Evolutionary conservation across 2,888 invertebrate species (phyloP), one percentile per base, ranked within the genome.

Genomic region (Zele albiditarsus): DNA sequence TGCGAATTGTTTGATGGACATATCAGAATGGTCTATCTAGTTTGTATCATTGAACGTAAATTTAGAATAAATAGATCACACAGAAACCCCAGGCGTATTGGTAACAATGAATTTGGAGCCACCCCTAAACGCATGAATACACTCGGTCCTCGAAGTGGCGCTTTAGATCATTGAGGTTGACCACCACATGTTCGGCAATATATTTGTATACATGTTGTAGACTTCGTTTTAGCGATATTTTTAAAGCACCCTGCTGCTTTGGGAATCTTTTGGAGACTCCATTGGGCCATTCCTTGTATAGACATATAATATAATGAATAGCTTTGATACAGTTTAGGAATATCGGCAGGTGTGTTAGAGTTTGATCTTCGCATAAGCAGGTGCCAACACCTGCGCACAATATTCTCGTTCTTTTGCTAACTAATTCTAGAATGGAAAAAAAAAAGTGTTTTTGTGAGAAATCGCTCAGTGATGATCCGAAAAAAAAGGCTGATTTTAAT

Each of bases 371-470:
- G 14, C 72, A 60, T 25, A 31, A 49, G 72, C 78, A 78, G 76
- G 76, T 78, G 71, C 27, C 31, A 71, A 60, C 73, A 75, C 77
- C 77, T 77, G 75, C 20, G 14, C n/a, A n/a, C 46, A 53, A 8
- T 20, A 63, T 63, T 38, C n/a, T 63, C 3, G n/a, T 63, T 10
- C 6, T 53, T 20, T 53, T 23, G 53, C 20, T 20, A 20, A 20
- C 20, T 4, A 53, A 53, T 53, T 53, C 20, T 53, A n/a, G 20
- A 1, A n/a, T n/a, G n/a, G n/a, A n/a, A n/a, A n/a, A n/a, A n/a
- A n/a, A 23, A n/a, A 23, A 10, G 20, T 8, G 8, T 53, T 20
- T 33, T 63, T 63, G 31, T 20, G 33, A n/a, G n/a, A n/a, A 3
- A 25, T 60, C 14, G 14, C 12, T 28, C n/a, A 60, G n/a, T 5